These are phyloP conservation scores for Erpornis zantholeuca DNA, from an alignment of 2,113 vertebrate genomes.

Conservation along the genomic window DNA sequence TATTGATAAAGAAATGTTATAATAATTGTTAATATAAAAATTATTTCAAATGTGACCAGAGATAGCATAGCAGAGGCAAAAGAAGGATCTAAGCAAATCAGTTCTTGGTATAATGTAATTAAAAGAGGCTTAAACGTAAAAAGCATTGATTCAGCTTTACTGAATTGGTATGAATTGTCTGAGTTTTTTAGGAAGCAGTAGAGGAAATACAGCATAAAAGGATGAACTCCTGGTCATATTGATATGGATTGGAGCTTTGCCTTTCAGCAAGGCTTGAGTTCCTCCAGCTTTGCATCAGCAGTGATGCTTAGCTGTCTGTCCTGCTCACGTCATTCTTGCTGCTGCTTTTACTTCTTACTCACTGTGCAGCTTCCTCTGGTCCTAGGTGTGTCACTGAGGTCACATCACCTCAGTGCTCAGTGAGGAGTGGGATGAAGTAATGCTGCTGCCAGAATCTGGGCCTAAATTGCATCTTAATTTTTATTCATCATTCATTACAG, in stretches of 20 bases:
- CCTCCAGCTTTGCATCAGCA: background rate
- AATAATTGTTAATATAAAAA: background rate
- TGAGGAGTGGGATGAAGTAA: background rate
- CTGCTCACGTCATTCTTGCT: background rate
- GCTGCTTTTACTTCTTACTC: background rate
- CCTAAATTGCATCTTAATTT: background rate
- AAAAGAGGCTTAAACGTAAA: background rate
- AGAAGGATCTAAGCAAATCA: background rate
- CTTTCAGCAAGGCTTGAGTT: background rate
- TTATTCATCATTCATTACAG: background rate
- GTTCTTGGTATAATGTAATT: background rate
- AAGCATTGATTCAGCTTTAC: background rate
- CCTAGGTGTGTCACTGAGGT: background rate
- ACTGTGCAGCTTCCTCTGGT: background rate
- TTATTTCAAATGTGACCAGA: background rate
- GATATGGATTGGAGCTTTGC: background rate
- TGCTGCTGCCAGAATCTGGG: background rate
- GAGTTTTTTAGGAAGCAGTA: background rate
- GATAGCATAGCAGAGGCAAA: background rate
- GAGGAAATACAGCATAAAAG: background rate
- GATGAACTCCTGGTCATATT: background rate
- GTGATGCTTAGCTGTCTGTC: background rate
- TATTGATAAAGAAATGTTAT: background rate
- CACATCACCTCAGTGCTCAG: accelerated
- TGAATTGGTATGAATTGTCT: background rate